These are phyloP conservation scores for Gnatocerus cornutus DNA, from an alignment of 2,888 invertebrate genomes.

Conservation along the genomic window DNA sequence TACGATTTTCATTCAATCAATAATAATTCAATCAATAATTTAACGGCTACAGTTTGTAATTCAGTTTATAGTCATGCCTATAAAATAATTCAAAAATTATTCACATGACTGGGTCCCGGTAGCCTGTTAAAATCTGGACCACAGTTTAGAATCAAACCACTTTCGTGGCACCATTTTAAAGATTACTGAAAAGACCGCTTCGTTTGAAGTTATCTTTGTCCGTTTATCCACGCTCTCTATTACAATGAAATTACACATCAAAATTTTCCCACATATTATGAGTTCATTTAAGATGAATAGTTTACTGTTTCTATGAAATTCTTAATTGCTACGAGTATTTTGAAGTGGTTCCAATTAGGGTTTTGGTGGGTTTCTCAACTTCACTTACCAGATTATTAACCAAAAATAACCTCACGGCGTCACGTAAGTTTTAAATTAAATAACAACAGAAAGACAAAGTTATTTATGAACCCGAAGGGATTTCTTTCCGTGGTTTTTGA, in stretches of 20 bases:
- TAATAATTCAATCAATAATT: too few species aligned
- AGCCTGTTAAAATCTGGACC: not conserved
- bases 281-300: slow-evolving; percentile 46
- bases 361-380: not conserved
- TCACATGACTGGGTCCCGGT: not conserved
- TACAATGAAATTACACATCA: slow-evolving; percentile 41
- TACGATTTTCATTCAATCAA: too few species aligned
- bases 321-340: slow-evolving; percentile 45
- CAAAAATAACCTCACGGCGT: slow-evolving; percentile 2
- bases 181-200: slow-evolving; percentile 29
- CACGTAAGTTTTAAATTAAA: slow-evolving; percentile 14
- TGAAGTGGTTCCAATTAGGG: slow-evolving; percentile 43
- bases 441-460: slow-evolving; percentile 30
- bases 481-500: slow-evolving; percentile 34
- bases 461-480: slow-evolving; percentile 32
- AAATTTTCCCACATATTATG: slow-evolving; percentile 50
- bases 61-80: too few species aligned
- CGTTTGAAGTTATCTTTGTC: slow-evolving; percentile 31
- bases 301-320: slow-evolving; percentile 50
- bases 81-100: not conserved
- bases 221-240: slow-evolving; percentile 19
- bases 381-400: slow-evolving; percentile 6
- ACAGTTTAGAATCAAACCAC: slow-evolving; percentile 18
- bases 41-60: too few species aligned
- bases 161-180: slow-evolving; percentile 25